Evolutionary conservation across 2,797 vertebrate species (phyloP).

Genomic region (Megalops cyprinoides): DNA sequence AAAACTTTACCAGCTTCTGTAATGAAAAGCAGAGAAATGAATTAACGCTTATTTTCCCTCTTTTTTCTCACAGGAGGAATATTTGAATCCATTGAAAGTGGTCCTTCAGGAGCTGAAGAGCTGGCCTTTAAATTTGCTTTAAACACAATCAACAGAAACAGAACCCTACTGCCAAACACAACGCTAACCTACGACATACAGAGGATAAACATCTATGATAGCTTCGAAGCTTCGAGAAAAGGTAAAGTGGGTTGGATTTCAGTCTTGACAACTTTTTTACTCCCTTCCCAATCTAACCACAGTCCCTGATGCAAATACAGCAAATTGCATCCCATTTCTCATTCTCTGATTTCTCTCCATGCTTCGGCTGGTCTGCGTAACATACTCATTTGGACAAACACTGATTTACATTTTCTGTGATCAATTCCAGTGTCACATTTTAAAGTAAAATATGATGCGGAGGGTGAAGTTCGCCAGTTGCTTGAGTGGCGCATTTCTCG

Average conservation of each 20-base stretch:
- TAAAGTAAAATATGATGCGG: conserved; percentile 16
- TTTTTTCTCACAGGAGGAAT: conserved; percentile 83
- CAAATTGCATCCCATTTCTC: background rate
- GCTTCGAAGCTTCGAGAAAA: conserved; percentile 98
- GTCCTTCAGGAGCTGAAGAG: conserved; percentile 96
- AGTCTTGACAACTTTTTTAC: background rate
- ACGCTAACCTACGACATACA: conserved; percentile 98
- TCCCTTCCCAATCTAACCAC: background rate
- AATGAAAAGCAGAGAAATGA: background rate
- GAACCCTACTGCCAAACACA: conserved; percentile 97
- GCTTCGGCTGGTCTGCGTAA: background rate
- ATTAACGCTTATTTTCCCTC: conserved; percentile 4
- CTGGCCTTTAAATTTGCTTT: conserved; percentile 99
- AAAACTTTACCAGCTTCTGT: background rate
- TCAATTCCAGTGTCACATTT: conserved; percentile 9
- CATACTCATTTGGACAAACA: conserved; percentile 12
- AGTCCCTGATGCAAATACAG: background rate
- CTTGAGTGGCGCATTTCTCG: background rate
- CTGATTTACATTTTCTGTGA: background rate
- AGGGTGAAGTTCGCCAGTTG: conserved; percentile 3
- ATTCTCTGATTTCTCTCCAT: background rate
- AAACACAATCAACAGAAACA: conserved; percentile 99
- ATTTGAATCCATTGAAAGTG: conserved; percentile 96
- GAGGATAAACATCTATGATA: conserved; percentile 99
- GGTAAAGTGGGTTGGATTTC: conserved; percentile 70